Percentiles rank a stretch among this genome's conserved stretches.
Evolutionary conservation across 2,113 vertebrate species (phyloP).

Genomic region (Tamias sibiricus): DNA sequence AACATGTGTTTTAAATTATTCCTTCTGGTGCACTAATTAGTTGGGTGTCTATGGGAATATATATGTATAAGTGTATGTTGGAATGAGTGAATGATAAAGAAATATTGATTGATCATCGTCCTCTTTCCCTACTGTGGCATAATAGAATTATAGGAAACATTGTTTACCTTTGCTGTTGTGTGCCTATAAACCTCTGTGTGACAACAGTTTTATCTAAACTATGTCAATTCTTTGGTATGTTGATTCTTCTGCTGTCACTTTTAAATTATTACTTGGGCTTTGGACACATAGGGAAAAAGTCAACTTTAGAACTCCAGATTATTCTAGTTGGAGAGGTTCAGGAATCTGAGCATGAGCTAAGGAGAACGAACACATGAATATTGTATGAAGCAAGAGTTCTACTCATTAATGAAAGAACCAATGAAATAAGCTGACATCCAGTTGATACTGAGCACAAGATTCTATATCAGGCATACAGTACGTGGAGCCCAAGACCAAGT

Average conservation of each 20-base stretch:
- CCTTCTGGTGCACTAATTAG: not conserved
- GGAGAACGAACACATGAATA: not conserved
- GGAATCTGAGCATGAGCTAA: not conserved
- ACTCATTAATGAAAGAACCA: not conserved
- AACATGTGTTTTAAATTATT: not conserved
- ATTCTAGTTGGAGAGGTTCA: not conserved
- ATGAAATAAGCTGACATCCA: not conserved
- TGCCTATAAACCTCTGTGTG: not conserved
- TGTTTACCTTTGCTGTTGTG: not conserved
- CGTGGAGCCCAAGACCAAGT: not conserved
- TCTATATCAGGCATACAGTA: not conserved
- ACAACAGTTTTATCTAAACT: conserved; percentile 3
- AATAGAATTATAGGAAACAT: not conserved
- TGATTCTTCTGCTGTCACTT: not conserved
- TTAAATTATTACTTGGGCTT: not conserved
- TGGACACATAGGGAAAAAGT: not conserved
- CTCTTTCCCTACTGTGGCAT: not conserved
- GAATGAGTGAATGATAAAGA: not conserved
- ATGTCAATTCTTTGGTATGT: not conserved
- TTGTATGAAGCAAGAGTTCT: not conserved
- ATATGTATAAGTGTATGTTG: not conserved
- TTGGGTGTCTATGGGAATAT: not conserved
- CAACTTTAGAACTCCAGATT: not conserved
- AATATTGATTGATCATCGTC: not conserved
- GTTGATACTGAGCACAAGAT: not conserved